These are phyloP conservation scores for Lutjanus argentimaculatus DNA, from an alignment of 2,797 vertebrate genomes.

Conservation along the genomic window DNA sequence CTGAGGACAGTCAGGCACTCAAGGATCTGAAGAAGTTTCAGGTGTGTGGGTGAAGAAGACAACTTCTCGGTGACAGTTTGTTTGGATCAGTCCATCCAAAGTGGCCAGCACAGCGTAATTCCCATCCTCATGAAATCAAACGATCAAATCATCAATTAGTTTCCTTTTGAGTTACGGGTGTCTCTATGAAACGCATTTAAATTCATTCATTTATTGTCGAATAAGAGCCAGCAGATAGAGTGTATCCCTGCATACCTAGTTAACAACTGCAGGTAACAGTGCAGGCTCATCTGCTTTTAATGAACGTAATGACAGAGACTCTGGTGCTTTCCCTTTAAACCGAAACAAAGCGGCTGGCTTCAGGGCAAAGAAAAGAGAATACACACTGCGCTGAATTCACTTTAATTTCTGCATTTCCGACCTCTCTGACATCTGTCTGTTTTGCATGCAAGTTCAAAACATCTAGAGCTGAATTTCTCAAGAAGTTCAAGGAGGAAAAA, in stretches of 20 bases:
- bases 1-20: not conserved
- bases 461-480: conserved; percentile 59
- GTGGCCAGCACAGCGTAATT: conserved; percentile 36
- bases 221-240: conserved; percentile 11
- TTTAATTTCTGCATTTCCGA: conserved; percentile 51
- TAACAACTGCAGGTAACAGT: conserved; percentile 56
- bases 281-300: conserved; percentile 65
- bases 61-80: conserved; percentile 30
- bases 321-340: conserved; percentile 70
- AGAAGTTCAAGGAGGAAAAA: conserved; percentile 50
- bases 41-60: conserved; percentile 40
- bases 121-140: conserved; percentile 50
- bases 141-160: conserved; percentile 41
- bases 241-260: conserved; percentile 54
- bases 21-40: conserved; percentile 22
- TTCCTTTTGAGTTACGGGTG: conserved; percentile 36
- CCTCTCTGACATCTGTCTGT: conserved; percentile 48
- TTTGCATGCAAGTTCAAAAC: conserved; percentile 62
- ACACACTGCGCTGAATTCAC: conserved; percentile 32
- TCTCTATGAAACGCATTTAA: conserved; percentile 9
- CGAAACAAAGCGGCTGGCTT: conserved; percentile 60
- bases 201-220: conserved; percentile 6
- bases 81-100: conserved; percentile 40
- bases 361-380: conserved; percentile 40
- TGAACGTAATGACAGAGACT: conserved; percentile 36